Evolutionary conservation across 2,888 invertebrate species (phyloP).

Genomic region (Agonopterix alstromeriana): DNA sequence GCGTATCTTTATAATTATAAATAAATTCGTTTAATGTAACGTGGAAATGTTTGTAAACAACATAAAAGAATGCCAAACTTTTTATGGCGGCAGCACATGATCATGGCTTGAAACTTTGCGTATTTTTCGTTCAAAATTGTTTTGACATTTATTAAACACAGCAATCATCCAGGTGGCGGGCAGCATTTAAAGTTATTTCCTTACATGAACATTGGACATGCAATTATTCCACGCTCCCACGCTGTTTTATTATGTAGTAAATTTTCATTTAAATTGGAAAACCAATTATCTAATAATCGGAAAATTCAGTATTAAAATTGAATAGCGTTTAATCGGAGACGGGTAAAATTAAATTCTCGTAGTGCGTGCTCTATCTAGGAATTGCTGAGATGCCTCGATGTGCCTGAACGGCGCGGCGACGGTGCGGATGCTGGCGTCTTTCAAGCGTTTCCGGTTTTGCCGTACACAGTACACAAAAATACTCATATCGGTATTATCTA

Average conservation of each 20-base stretch:
- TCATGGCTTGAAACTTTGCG: too few species aligned
- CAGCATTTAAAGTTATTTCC: constrained; percentile 18
- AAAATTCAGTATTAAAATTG: constrained; percentile 41
- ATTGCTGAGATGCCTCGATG: constrained; percentile 37
- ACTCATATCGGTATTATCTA: too few species aligned
- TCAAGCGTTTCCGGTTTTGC: neutral
- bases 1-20: too few species aligned
- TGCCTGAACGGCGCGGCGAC: constrained; percentile 20
- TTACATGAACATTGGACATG: constrained; percentile 13
- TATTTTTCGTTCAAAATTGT: constrained; percentile 2
- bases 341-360: constrained; percentile 58
- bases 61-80: too few species aligned
- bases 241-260: neutral
- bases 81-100: too few species aligned
- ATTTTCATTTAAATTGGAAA: too few species aligned
- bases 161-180: constrained; percentile 10
- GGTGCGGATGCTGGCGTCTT: constrained; percentile 12
- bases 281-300: too few species aligned
- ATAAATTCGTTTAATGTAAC: too few species aligned
- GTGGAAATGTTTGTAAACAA: too few species aligned
- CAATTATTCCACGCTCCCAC: constrained; percentile 17
- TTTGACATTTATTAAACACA: constrained; percentile 18
- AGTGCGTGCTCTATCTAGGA: constrained; percentile 59
- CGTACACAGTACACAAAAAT: too few species aligned
- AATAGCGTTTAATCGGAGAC: constrained; percentile 53